Conservation (phyloP, 2,888 invertebrate genomes). For the Latrodectus elegans region DNA sequence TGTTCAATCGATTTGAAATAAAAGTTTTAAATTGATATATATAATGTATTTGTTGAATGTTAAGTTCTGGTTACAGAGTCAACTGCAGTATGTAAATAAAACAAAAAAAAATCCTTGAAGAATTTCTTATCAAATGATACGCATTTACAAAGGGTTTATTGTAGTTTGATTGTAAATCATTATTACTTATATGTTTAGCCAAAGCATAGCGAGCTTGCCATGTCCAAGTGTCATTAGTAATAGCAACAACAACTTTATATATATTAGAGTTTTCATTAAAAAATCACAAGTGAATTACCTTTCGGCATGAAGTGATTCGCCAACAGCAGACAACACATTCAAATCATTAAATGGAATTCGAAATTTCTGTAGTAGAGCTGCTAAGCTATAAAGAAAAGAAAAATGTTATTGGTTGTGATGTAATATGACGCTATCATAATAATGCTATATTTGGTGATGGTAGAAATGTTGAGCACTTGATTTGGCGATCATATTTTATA, state of each 20-base stretch:
- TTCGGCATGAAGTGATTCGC: constrained; percentile 78
- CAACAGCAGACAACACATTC: constrained; percentile 92
- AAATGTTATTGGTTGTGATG: neutral
- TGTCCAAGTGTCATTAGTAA: too few relatives aligned
- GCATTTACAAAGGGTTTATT: neutral
- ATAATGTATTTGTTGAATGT: too few relatives aligned
- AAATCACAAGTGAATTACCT: constrained; percentile 17
- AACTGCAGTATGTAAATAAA: neutral
- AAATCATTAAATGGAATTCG: constrained; percentile 96
- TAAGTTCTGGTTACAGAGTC: too few relatives aligned
- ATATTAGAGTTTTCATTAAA: neutral
- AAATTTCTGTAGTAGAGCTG: constrained; percentile 94
- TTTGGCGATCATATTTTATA: too few relatives aligned
- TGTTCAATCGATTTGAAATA: too few relatives aligned
- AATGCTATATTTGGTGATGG: too few relatives aligned
- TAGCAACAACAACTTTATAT: too few relatives aligned
- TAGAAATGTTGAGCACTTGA: too few relatives aligned
- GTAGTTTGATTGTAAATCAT: neutral
- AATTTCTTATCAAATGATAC: neutral
- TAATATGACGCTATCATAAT: too few relatives aligned
- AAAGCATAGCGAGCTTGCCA: too few relatives aligned
- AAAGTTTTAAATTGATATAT: too few relatives aligned
- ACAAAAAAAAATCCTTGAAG: neutral
- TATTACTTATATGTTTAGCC: too few relatives aligned
- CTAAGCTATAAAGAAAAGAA: constrained; percentile 83